phyloP scores from a whole-genome alignment of 1,140 invertebrate genomes.

The Drosophila insularis region DNA sequence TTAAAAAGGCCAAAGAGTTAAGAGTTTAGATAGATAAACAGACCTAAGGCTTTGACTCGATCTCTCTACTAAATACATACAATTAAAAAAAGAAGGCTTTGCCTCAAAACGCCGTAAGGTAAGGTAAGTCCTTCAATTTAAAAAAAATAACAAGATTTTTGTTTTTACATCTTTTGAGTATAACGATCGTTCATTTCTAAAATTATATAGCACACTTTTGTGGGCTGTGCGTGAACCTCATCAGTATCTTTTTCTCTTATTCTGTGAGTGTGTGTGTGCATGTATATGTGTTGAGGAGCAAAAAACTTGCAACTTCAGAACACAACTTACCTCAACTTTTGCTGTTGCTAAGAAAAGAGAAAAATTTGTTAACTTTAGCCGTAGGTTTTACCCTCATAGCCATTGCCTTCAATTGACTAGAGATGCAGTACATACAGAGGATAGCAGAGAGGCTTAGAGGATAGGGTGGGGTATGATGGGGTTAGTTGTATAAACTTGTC shows the following conservation, averaged over 20 bases:
- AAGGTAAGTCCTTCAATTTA: too few species aligned
- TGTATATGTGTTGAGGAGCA: conserved; percentile 23
- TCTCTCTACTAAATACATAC: too few species aligned
- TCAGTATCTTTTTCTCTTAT: background rate
- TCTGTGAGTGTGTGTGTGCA: conserved; percentile 19
- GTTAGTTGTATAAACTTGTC: conserved; percentile 42
- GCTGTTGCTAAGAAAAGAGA: conserved; percentile 30
- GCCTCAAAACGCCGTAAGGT: too few species aligned
- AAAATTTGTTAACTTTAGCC: conserved; percentile 71
- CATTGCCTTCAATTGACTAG: conserved; percentile 7
- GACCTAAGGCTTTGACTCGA: too few species aligned
- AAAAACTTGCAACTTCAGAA: conserved; percentile 68
- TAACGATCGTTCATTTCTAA: background rate
- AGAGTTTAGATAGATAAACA: too few species aligned
- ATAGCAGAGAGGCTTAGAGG: too few species aligned
- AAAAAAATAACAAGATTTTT: too few species aligned
- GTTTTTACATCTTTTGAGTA: too few species aligned
- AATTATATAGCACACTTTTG: conserved; percentile 11
- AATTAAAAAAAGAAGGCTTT: too few species aligned
- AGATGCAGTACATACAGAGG: background rate
- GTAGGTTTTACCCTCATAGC: conserved; percentile 1
- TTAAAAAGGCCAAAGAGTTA: too few species aligned
- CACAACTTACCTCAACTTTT: conserved; percentile 74
- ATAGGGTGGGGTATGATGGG: conserved; percentile 1
- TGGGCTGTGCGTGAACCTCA: conserved; percentile 22